phyloP scores from a whole-genome alignment of 2,797 vertebrate species.

The Muraenolepis orangiensis region DNA sequence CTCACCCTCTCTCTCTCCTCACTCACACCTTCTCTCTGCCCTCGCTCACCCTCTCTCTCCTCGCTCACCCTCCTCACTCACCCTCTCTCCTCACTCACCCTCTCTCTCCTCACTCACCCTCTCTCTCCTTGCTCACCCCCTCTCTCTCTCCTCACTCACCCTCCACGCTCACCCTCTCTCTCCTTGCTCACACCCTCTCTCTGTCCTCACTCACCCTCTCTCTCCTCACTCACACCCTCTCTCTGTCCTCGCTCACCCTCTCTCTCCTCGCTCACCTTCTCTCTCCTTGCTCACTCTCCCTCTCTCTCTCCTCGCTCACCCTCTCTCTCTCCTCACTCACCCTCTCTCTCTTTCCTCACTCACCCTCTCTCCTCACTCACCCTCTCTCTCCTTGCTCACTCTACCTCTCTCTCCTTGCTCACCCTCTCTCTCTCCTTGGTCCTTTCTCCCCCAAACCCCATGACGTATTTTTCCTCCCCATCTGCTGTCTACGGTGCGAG shows the following conservation, averaged over 20 bases:
- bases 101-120: no score
- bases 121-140: conserved; percentile 25
- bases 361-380: conserved; percentile 4
- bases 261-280: conserved; percentile 19
- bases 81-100: not conserved
- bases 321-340: conserved; percentile 14
- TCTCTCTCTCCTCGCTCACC: not conserved
- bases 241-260: not conserved
- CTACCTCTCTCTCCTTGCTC: conserved; percentile 20
- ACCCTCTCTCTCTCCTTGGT: conserved; percentile 14
- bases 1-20: not conserved
- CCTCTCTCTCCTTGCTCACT: conserved; percentile 20
- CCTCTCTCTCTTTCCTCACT: conserved; percentile 9
- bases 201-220: conserved; percentile 27
- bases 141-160: no score
- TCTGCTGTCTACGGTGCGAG: conserved; percentile 33
- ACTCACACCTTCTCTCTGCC: not conserved
- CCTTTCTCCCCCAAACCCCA: conserved; percentile 20
- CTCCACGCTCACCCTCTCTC: not conserved
- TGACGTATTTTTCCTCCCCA: conserved; percentile 40
- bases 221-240: conserved; percentile 13
- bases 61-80: conserved; percentile 17
- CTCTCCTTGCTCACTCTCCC: conserved; percentile 25
- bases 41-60: no score
- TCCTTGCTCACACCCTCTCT: not conserved